Conservation (phyloP, 2,888 invertebrate genomes). For the Habrosyne pyritoides region DNA sequence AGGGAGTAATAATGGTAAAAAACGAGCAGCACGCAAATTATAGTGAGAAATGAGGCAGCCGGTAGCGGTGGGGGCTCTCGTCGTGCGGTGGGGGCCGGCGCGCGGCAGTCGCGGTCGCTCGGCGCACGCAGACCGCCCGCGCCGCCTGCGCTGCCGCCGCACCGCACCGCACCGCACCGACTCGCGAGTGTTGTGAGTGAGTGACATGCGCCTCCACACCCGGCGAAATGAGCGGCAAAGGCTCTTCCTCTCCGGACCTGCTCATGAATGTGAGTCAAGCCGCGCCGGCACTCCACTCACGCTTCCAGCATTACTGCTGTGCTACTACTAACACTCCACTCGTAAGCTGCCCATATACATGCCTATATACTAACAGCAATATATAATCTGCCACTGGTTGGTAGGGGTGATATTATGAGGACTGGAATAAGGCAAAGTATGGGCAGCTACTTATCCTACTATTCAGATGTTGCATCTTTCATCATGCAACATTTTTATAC, state of each 20-base stretch:
- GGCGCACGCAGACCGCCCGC: slow-evolving; percentile 76
- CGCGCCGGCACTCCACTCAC: slow-evolving; percentile 26
- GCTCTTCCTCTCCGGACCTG: slow-evolving; percentile 79
- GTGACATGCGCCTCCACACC: slow-evolving; percentile 72
- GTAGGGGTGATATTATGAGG: neutral
- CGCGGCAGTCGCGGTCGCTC: slow-evolving; percentile 76
- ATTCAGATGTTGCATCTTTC: neutral
- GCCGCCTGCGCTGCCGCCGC: slow-evolving; percentile 61
- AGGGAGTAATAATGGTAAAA: slow-evolving; percentile 84
- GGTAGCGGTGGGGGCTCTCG: slow-evolving; percentile 80
- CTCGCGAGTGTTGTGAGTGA: slow-evolving; percentile 76
- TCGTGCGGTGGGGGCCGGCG: slow-evolving; percentile 65
- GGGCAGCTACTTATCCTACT: neutral
- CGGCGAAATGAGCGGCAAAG: slow-evolving; percentile 78
- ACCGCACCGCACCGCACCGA: slow-evolving; percentile 34
- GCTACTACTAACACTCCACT: slow-evolving; percentile 15
- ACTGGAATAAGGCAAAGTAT: neutral
- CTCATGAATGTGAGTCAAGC: slow-evolving; percentile 82
- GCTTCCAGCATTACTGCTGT: slow-evolving; percentile 11
- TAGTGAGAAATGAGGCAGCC: slow-evolving; percentile 84
- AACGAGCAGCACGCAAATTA: slow-evolving; percentile 84
- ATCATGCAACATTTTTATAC: neutral
- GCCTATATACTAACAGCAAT: slow-evolving; percentile 17
- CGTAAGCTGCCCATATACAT: neutral
- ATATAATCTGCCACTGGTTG: neutral